A percentile compares a stretch with the other conserved stretches of the same genome.
Conservation (phyloP, 2,113 vertebrate species). For the Plecotus auritus region DNA sequence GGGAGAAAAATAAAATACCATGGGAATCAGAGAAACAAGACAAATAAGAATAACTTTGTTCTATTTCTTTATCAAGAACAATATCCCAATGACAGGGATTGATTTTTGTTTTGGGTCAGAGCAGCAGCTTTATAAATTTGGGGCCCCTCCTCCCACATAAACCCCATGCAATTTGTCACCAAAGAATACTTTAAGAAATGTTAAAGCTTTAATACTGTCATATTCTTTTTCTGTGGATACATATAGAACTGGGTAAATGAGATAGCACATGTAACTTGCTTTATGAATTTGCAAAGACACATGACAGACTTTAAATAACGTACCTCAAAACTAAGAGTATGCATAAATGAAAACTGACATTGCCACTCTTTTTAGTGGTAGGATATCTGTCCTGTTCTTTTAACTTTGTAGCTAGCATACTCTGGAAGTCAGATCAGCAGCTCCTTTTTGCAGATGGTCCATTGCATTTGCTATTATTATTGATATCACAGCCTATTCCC, state of each 20-base stretch:
- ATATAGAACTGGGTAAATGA: background rate
- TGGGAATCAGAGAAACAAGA: background rate
- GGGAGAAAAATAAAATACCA: background rate
- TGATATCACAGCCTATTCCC: constrained; percentile 16
- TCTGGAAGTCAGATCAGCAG: background rate
- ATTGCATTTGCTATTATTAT: constrained; percentile 41
- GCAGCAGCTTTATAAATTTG: background rate
- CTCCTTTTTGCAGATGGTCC: constrained; percentile 38
- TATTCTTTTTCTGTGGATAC: background rate
- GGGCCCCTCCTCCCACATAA: background rate
- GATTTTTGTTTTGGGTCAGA: background rate
- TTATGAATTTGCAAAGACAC: background rate
- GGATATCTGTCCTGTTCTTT: background rate
- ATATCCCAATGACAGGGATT: background rate
- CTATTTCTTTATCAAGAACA: background rate
- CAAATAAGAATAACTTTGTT: background rate
- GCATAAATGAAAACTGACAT: background rate
- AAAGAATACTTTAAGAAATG: background rate
- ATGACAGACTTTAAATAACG: background rate
- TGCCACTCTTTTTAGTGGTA: background rate
- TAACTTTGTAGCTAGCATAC: background rate
- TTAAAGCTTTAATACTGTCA: background rate
- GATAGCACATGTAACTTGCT: background rate
- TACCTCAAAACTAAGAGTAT: background rate
- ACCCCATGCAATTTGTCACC: background rate